These are phyloP conservation scores for Erpobdella octoculata DNA, from an alignment of 2,888 invertebrate genomes.

Conservation along the genomic window DNA sequence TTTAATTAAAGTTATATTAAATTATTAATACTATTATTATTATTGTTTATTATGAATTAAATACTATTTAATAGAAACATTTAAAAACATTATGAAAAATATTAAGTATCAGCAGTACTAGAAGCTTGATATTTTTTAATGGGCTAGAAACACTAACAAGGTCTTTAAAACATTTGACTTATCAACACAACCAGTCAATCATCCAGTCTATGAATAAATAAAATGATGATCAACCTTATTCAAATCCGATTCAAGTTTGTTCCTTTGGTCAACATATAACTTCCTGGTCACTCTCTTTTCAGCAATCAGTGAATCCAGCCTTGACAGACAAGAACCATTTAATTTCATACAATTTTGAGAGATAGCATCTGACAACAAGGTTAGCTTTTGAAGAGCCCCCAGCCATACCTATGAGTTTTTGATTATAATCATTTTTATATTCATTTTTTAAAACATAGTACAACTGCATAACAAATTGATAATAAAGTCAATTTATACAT, in stretches of 20 bases:
- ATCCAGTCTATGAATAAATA: too few species aligned
- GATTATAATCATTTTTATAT: not conserved
- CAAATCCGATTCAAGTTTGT: slow-evolving; percentile 73
- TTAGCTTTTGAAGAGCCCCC: not conserved
- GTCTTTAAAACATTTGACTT: too few species aligned
- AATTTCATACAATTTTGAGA: not conserved
- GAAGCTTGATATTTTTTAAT: too few species aligned
- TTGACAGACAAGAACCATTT: slow-evolving; percentile 58
- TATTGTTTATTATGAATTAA: too few species aligned
- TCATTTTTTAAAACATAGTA: not conserved
- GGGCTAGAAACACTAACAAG: too few species aligned
- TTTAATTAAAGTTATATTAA: too few species aligned
- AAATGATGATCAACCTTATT: too few species aligned
- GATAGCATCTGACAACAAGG: not conserved
- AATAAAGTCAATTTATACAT: not conserved
- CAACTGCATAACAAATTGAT: not conserved
- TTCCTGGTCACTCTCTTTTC: slow-evolving; percentile 80
- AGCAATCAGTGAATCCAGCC: slow-evolving; percentile 69
- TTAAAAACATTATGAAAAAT: too few species aligned
- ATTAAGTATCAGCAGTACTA: too few species aligned
- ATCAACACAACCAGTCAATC: too few species aligned
- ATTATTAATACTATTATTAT: too few species aligned
- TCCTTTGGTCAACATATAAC: slow-evolving; percentile 78
- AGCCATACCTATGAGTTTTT: not conserved
- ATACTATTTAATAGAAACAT: too few species aligned